Evolutionary conservation across 2,888 invertebrate species (phyloP).

Genomic region (Hyppa rectilinea): DNA sequence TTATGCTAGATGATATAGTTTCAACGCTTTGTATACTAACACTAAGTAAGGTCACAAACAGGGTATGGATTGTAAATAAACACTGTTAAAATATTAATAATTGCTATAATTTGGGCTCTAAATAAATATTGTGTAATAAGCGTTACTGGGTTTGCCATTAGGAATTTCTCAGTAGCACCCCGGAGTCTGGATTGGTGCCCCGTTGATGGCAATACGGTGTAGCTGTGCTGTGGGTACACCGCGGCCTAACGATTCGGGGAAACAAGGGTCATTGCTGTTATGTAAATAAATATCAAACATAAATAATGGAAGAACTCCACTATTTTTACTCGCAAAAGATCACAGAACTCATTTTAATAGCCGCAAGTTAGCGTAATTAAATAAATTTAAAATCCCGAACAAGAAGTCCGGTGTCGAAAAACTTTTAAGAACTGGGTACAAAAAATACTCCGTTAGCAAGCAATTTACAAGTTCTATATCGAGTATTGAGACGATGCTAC

Average conservation of each 20-base stretch:
- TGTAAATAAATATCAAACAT: neutral
- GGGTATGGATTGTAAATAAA: constrained; percentile 7
- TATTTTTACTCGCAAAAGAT: constrained; percentile 12
- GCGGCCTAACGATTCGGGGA: too few relatives aligned
- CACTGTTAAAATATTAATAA: constrained; percentile 1
- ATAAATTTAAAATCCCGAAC: constrained; percentile 36
- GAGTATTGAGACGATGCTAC: constrained; percentile 66
- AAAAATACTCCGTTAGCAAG: constrained; percentile 74
- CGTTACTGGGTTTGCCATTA: too few relatives aligned
- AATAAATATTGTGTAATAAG: constrained; percentile 1
- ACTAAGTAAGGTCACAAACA: constrained; percentile 14
- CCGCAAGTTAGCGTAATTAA: neutral
- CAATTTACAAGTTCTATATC: constrained; percentile 70
- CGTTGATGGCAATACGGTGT: too few relatives aligned
- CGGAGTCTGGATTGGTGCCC: too few relatives aligned
- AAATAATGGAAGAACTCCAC: neutral
- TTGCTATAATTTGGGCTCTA: constrained; percentile 4
- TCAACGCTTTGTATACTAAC: constrained; percentile 12
- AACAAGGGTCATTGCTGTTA: too few relatives aligned
- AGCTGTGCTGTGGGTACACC: too few relatives aligned
- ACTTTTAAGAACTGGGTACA: constrained; percentile 57
- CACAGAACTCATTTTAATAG: constrained; percentile 4
- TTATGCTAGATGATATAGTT: constrained; percentile 17
- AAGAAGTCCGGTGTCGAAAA: constrained; percentile 62
- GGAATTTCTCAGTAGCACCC: too few relatives aligned